Conservation (phyloP, 2,888 invertebrate genomes). For the Cylloceria caligata region DNA sequence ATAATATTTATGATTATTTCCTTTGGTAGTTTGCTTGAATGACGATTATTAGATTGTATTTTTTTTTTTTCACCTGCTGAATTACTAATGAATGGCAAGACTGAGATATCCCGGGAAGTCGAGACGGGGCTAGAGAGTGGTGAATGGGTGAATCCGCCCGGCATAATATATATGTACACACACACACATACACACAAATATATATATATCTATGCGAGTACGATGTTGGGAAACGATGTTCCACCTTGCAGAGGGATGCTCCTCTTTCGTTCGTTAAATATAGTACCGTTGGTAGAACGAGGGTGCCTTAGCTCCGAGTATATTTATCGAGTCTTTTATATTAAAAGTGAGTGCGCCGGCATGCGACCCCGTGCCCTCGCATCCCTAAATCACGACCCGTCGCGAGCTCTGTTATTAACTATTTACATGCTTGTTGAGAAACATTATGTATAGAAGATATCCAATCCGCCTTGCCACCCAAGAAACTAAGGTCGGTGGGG, state of each 20-base stretch:
- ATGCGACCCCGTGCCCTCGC: constrained; percentile 39
- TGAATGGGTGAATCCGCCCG: neutral
- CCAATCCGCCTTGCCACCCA: constrained; percentile 9
- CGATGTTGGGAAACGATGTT: constrained; percentile 43
- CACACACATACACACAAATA: neutral
- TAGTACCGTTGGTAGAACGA: constrained; percentile 32
- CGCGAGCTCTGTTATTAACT: constrained; percentile 73
- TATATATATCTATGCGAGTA: constrained; percentile 12
- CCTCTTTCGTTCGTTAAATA: constrained; percentile 29
- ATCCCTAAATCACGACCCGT: constrained; percentile 68
- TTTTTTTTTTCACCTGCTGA: constrained; percentile 8
- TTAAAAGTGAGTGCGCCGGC: constrained; percentile 71
- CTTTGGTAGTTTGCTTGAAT: neutral
- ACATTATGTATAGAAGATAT: constrained; percentile 19
- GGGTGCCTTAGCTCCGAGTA: constrained; percentile 54
- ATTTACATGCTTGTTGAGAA: constrained; percentile 71
- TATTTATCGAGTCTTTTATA: constrained; percentile 78
- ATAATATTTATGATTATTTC: neutral
- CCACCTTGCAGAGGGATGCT: constrained; percentile 31
- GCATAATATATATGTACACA: neutral
- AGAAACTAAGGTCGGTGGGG: neutral
- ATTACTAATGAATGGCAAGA: constrained; percentile 7
- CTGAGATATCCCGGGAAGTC: constrained; percentile 3
- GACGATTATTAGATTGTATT: neutral
- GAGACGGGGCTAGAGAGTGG: neutral